Percentiles rank a stretch among this genome's conserved stretches.
These are phyloP conservation scores for Drymodes brunneopygia DNA, from an alignment of 2,113 vertebrate species.

Conservation along the genomic window DNA sequence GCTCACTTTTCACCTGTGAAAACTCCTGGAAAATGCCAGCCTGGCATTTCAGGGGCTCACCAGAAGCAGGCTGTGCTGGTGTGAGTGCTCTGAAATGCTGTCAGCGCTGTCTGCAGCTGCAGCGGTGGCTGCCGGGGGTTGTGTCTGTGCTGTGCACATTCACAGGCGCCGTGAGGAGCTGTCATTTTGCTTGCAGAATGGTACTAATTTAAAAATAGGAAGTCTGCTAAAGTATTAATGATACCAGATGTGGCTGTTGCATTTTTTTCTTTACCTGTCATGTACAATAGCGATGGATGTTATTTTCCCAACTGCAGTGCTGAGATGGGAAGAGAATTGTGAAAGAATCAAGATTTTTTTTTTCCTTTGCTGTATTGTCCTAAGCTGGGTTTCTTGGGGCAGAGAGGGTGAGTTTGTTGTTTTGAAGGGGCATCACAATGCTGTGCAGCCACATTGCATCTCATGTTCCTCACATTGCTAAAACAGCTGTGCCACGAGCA, in stretches of 20 bases:
- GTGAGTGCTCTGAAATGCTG: neutral
- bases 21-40: neutral
- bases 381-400: neutral
- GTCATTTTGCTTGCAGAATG: constrained; percentile 47
- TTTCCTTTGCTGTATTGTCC: neutral
- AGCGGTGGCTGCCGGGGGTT: neutral
- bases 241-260: constrained; percentile 57
- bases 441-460: neutral
- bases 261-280: constrained; percentile 33
- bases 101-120: constrained; percentile 11
- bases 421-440: neutral
- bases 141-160: neutral
- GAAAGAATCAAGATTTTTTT: neutral
- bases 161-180: constrained; percentile 13
- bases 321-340: neutral
- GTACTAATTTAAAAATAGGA: constrained; percentile 59
- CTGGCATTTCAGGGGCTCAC: neutral
- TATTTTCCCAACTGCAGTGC: neutral
- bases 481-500: neutral
- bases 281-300: neutral
- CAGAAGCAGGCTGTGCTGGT: neutral
- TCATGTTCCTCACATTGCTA: neutral
- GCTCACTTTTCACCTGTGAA: constrained; percentile 34
- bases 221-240: constrained; percentile 63
- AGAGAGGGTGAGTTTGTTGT: neutral